Evolutionary conservation across 2,888 invertebrate genomes (phyloP).

Genomic region (Mythimna ferrago): DNA sequence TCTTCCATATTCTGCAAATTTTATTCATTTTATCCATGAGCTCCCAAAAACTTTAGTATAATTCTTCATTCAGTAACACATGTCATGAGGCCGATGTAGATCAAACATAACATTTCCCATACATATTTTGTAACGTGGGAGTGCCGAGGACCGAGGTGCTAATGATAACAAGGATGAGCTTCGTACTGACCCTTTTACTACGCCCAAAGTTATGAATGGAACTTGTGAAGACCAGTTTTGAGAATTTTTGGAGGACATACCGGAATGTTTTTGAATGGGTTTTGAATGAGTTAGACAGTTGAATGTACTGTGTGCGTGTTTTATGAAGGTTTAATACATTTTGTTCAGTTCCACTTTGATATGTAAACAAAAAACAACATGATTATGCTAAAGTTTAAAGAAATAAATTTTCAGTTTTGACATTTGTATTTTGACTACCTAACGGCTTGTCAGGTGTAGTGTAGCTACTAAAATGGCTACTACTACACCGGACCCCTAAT

Average conservation of each 20-base stretch:
- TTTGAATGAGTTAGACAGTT: slow-evolving; percentile 16
- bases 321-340: not conserved
- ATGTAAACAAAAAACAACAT: too few relatives aligned
- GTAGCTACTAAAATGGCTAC: too few relatives aligned
- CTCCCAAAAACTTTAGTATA: not conserved
- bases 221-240: slow-evolving; percentile 41
- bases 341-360: not conserved
- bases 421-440: too few relatives aligned
- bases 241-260: slow-evolving; percentile 18
- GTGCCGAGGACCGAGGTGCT: slow-evolving; percentile 84
- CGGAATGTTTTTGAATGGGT: slow-evolving; percentile 29
- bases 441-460: too few relatives aligned
- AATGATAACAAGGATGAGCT: slow-evolving; percentile 83
- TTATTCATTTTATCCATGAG: not conserved
- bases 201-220: slow-evolving; percentile 68
- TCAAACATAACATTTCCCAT: slow-evolving; percentile 82
- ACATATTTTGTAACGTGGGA: slow-evolving; percentile 86
- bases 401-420: too few relatives aligned
- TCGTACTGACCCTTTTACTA: slow-evolving; percentile 63
- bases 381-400: too few relatives aligned
- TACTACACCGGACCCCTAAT: too few relatives aligned
- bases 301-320: slow-evolving; percentile 16
- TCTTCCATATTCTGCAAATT: slow-evolving; percentile 4
- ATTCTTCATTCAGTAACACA: slow-evolving; percentile 20
- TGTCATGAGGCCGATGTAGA: slow-evolving; percentile 63